These are phyloP conservation scores for Salpingus planirostris DNA, from an alignment of 2,888 invertebrate genomes.

Conservation along the genomic window DNA sequence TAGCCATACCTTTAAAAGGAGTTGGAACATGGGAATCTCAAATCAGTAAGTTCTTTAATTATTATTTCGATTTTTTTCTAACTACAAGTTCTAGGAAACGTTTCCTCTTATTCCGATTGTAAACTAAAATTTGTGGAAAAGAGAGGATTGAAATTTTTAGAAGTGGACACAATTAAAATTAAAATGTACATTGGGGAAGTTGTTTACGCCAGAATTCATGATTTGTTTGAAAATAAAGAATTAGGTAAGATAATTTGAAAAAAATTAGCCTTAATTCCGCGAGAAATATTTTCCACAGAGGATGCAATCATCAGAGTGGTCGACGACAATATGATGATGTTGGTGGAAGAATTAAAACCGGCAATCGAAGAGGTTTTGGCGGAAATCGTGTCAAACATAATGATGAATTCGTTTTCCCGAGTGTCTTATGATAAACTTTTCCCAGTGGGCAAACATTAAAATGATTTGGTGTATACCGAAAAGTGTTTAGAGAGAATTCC, in stretches of 20 bases:
- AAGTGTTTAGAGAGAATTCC: too few relatives aligned
- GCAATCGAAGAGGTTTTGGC: conserved; percentile 8
- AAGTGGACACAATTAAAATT: neutral
- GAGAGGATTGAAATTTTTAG: neutral
- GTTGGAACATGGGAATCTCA: neutral
- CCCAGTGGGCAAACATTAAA: conserved; percentile 2
- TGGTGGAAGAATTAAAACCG: conserved; percentile 10
- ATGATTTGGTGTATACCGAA: too few relatives aligned
- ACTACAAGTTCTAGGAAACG: too few relatives aligned
- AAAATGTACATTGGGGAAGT: neutral
- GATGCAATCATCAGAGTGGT: too few relatives aligned
- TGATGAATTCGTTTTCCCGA: conserved; percentile 5
- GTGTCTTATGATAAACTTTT: conserved; percentile 10
- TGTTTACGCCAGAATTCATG: too few relatives aligned
- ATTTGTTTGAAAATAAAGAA: too few relatives aligned
- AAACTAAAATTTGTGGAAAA: too few relatives aligned
- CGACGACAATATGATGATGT: conserved; percentile 5
- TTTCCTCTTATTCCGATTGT: too few relatives aligned
- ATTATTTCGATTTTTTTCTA: too few relatives aligned
- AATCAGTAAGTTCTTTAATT: neutral
- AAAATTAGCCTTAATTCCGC: too few relatives aligned
- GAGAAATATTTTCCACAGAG: too few relatives aligned
- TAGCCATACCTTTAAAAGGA: neutral
- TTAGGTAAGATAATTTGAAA: too few relatives aligned
- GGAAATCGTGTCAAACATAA: conserved; percentile 6